These are phyloP conservation scores for Rhinopomastus cyanomelas DNA, from an alignment of 2,113 vertebrate species.

Conservation along the genomic window DNA sequence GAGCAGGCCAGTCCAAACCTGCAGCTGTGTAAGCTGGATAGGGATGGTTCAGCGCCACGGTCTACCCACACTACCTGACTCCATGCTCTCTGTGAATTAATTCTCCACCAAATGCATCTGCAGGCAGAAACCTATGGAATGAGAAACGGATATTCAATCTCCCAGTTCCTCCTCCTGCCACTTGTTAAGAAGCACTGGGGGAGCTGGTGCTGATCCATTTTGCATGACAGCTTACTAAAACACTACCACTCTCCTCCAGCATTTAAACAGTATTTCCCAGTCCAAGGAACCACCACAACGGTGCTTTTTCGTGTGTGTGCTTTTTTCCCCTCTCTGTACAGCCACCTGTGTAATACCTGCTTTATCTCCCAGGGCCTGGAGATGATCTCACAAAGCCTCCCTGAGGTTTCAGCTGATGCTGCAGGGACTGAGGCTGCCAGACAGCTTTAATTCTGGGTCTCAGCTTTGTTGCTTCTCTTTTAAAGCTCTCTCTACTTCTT, in stretches of 20 bases:
- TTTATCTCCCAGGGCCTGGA: not conserved
- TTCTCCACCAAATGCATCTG: not conserved
- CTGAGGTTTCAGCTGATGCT: constrained; percentile 8
- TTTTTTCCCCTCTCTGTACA: not conserved
- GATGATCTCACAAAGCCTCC: not conserved
- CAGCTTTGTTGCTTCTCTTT: not conserved
- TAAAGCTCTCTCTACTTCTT: not conserved
- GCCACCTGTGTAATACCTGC: not conserved
- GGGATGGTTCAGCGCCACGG: not conserved
- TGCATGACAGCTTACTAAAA: not conserved
- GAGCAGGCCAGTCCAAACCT: not conserved
- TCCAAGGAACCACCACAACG: not conserved
- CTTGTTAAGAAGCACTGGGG: not conserved
- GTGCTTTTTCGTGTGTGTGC: not conserved
- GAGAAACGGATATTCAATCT: not conserved
- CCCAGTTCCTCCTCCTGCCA: not conserved
- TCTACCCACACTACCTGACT: not conserved
- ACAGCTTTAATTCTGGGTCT: not conserved
- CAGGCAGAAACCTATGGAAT: not conserved
- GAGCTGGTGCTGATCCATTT: not conserved
- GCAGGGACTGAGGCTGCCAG: not conserved
- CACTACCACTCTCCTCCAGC: not conserved
- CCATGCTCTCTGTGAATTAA: not conserved
- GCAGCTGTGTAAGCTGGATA: not conserved
- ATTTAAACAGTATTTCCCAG: not conserved